A percentile compares a stretch with the other conserved stretches of the same genome.
These are phyloP conservation scores for Darwinula stevensoni DNA, from an alignment of 2,888 invertebrate species.

Conservation along the genomic window DNA sequence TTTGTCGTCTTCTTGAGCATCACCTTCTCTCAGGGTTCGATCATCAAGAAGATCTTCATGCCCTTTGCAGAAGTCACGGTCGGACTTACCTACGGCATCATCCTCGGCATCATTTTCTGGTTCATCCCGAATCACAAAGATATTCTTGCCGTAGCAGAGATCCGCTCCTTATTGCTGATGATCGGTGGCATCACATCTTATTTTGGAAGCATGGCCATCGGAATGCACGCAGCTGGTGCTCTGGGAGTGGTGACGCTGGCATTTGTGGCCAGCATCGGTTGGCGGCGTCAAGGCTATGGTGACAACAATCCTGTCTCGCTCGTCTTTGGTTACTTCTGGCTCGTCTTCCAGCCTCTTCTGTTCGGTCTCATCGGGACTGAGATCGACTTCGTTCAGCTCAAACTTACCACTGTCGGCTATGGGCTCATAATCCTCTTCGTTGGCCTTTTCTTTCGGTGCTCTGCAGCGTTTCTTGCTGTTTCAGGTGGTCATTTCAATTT, in stretches of 20 bases:
- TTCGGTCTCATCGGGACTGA: conserved; percentile 79
- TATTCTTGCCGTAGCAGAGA: conserved; percentile 7
- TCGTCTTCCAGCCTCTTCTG: conserved; percentile 77
- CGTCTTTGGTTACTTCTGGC: conserved; percentile 75
- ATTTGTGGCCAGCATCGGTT: conserved; percentile 30
- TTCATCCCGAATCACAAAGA: conserved; percentile 13
- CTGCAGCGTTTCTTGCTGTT: neutral
- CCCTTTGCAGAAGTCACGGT: conserved; percentile 16
- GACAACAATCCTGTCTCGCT: conserved; percentile 46
- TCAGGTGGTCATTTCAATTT: conserved; percentile 42
- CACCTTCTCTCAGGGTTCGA: conserved; percentile 26
- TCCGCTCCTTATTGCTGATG: conserved; percentile 13
- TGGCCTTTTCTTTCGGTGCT: neutral
- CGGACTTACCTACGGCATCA: conserved; percentile 15
- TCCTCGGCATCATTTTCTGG: conserved; percentile 15
- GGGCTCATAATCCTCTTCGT: neutral
- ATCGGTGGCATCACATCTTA: conserved; percentile 14
- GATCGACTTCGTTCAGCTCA: conserved; percentile 30
- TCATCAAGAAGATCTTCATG: conserved; percentile 13
- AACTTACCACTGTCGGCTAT: conserved; percentile 13
- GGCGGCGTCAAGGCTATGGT: too few species aligned
- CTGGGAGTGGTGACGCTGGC: conserved; percentile 15
- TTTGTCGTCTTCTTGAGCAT: conserved; percentile 67
- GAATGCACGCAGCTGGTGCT: conserved; percentile 16
- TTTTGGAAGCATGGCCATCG: conserved; percentile 14